These are phyloP conservation scores for Bufo bufo DNA, from an alignment of 2,113 vertebrate species.

Conservation along the genomic window DNA sequence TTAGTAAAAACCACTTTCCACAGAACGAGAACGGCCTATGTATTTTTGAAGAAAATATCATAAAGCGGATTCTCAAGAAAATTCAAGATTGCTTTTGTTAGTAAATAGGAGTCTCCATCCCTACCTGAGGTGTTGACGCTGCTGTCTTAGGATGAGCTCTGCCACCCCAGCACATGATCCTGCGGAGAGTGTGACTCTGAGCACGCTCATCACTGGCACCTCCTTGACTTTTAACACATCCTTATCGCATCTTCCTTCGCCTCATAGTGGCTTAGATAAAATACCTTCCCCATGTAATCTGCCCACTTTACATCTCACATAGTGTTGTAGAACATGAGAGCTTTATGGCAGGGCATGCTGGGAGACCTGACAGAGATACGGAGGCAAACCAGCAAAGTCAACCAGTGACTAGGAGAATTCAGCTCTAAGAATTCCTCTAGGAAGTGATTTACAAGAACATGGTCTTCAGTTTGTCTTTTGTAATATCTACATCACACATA, in stretches of 20 bases:
- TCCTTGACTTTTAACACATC: slow-evolving; percentile 71
- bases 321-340: slow-evolving; percentile 46
- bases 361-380: neutral
- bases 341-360: neutral
- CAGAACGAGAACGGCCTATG: neutral
- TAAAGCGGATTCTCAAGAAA: neutral
- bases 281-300: slow-evolving; percentile 65
- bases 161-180: neutral
- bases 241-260: slow-evolving; percentile 66
- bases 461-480: no score
- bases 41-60: neutral
- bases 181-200: slow-evolving; percentile 59
- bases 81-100: neutral
- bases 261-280: slow-evolving; percentile 69
- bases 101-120: neutral
- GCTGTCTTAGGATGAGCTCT: neutral
- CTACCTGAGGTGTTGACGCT: neutral
- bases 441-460: no score
- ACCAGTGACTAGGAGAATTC: neutral
- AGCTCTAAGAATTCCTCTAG: neutral
- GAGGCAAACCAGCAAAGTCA: neutral
- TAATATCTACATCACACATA: no score
- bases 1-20: neutral
- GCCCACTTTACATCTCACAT: slow-evolving; percentile 56
- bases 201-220: slow-evolving; percentile 67